Conservation (phyloP, 2,888 invertebrate genomes). For the Phymatocera aterrima region DNA sequence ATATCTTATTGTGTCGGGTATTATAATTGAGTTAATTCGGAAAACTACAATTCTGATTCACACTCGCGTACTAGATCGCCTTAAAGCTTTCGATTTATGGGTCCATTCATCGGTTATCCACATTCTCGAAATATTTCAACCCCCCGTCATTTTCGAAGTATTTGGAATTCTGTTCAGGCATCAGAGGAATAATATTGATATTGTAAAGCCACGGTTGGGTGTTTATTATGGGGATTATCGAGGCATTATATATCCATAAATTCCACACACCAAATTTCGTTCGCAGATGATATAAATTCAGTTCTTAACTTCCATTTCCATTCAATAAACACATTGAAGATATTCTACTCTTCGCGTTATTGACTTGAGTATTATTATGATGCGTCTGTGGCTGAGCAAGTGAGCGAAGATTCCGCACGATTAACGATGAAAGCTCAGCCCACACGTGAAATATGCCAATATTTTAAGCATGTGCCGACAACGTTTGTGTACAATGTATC, state of each 20-base stretch:
- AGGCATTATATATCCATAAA: not conserved
- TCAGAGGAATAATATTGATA: no score
- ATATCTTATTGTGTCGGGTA: no score
- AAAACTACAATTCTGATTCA: no score
- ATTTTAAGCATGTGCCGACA: not conserved
- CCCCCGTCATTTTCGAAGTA: no score
- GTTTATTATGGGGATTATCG: not conserved
- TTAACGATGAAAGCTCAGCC: not conserved
- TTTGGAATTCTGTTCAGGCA: no score
- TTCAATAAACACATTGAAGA: not conserved
- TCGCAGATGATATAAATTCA: not conserved
- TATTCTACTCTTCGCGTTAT: not conserved
- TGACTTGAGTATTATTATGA: not conserved
- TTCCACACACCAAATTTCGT: not conserved
- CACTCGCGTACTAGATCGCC: no score
- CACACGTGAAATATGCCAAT: not conserved
- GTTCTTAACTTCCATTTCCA: not conserved
- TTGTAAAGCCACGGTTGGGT: no score
- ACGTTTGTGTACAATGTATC: not conserved
- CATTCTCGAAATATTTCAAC: no score
- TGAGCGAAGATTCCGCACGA: not conserved
- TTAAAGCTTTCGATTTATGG: no score
- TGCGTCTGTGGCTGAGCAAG: not conserved
- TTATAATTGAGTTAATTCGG: no score
- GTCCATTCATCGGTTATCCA: no score